Evolutionary conservation across 2,113 vertebrate genomes (phyloP), one percentile per base, ranked within the genome.

Genomic region (Chloroceryle aenea): DNA sequence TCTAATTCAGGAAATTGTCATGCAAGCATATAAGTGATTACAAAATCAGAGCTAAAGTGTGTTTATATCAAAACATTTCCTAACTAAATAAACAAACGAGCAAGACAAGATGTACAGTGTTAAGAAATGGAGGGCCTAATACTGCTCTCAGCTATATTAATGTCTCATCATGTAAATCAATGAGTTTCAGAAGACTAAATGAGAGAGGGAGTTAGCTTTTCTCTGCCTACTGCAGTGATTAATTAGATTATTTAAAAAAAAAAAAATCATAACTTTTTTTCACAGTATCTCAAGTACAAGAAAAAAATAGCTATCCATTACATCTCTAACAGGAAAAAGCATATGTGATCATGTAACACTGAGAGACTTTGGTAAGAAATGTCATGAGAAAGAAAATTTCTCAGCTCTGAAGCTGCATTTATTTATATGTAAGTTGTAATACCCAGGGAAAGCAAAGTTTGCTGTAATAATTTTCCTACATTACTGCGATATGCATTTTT

Each of bases 241-340:
- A 91, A 89, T 89, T 69, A 93, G 40, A 21, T 93, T n/a, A 66
- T 71, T 83, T 94, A 77, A 38, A 85, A 55, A 17, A 40, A 75
- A 55, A 85, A 19, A 22, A 18, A 16, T 26, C 15, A 4, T 22
- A 67, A 34, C 6, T 43, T 40, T 30, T 76, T 73, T 80, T 82
- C 50, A 68, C 26, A 58, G 34, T 45, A 87, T n/a, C 52, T 68
- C 56, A 55, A 68, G 19, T 12, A 72, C n/a, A 67, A 73, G 68
- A 53, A 89, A 86, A 84, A 32, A 73, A 23, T 14, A 68, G 27
- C 36, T 63, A 82, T 62, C 42, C 42, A 58, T 85, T 88, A 69
- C 17, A 6, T 16, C 17, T 64, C 34, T 55, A 84, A 84, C 21
- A 45, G 38, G 29, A 90, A 93, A 93, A 87, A 25, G 52, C 29